phyloP scores from a whole-genome alignment of 2,797 vertebrate species.

The Peromyscus eremicus region DNA sequence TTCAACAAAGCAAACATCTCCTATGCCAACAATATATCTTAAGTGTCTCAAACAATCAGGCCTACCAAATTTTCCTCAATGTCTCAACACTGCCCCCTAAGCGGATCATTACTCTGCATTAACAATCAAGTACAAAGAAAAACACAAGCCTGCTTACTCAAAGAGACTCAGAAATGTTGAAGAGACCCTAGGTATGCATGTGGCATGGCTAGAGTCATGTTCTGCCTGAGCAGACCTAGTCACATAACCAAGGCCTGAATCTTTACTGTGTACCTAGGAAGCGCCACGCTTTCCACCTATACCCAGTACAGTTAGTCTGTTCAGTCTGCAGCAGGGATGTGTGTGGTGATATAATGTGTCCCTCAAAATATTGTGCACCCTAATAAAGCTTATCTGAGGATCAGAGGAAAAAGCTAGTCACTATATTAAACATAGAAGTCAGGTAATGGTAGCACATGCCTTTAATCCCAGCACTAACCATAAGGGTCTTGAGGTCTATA shows the following conservation, averaged over 20 bases:
- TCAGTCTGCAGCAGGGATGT: neutral
- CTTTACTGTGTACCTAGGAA: neutral
- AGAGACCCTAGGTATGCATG: neutral
- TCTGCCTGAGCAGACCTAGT: neutral
- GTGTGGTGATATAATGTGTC: no score
- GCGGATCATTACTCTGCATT: slow-evolving; percentile 5
- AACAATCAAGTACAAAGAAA: slow-evolving; percentile 60
- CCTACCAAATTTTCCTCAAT: slow-evolving; percentile 6
- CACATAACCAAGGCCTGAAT: neutral
- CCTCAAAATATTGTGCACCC: no score
- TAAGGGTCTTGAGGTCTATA: no score
- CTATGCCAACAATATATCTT: slow-evolving; percentile 61
- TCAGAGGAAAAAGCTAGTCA: no score
- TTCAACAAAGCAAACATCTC: slow-evolving; percentile 48
- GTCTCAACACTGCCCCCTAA: slow-evolving; percentile 3
- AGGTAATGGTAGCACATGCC: no score
- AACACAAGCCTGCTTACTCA: slow-evolving; percentile 34
- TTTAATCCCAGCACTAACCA: no score
- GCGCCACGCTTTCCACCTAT: neutral
- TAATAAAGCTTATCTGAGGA: no score
- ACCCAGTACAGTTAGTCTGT: neutral
- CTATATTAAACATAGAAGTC: no score
- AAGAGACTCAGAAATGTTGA: slow-evolving; percentile 50
- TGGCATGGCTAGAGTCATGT: neutral
- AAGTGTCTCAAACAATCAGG: slow-evolving; percentile 36